These are phyloP conservation scores for Ganaspis sp. DNA, from an alignment of 1,140 invertebrate species.

Conservation along the genomic window DNA sequence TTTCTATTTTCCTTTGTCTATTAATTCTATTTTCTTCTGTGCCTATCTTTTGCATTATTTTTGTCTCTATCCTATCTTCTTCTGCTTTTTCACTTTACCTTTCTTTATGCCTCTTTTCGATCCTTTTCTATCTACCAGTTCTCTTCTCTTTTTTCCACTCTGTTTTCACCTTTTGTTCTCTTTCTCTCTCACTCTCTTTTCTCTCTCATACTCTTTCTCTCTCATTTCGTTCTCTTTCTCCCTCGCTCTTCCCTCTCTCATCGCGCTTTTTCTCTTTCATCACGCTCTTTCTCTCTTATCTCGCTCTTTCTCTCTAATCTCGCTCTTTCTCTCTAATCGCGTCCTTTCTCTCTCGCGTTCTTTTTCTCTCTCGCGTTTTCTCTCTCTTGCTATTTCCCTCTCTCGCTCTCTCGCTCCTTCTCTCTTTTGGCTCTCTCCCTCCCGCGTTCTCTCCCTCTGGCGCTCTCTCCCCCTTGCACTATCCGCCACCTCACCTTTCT, in stretches of 20 bases:
- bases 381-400: constrained; percentile 30
- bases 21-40: too few species aligned
- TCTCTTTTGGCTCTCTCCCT: too few species aligned
- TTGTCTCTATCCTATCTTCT: too few species aligned
- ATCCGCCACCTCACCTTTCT: too few species aligned
- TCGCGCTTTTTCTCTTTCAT: not conserved
- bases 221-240: not conserved
- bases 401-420: not conserved
- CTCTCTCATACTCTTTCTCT: constrained; percentile 43
- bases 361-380: constrained; percentile 24
- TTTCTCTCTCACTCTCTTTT: constrained; percentile 36
- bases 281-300: constrained; percentile 18
- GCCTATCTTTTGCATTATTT: too few species aligned
- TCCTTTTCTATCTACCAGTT: too few species aligned
- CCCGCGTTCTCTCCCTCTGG: constrained; percentile 22
- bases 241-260: not conserved
- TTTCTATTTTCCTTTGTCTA: too few species aligned
- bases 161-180: too few species aligned
- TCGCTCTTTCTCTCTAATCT: not conserved
- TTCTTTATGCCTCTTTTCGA: too few species aligned
- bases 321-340: not conserved
- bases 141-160: too few species aligned
- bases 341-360: constrained; percentile 18
- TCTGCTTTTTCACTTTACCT: too few species aligned
- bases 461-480: constrained; percentile 28